Evolutionary conservation across 2,888 invertebrate species (phyloP).

Genomic region (Calephelis perditalis): DNA sequence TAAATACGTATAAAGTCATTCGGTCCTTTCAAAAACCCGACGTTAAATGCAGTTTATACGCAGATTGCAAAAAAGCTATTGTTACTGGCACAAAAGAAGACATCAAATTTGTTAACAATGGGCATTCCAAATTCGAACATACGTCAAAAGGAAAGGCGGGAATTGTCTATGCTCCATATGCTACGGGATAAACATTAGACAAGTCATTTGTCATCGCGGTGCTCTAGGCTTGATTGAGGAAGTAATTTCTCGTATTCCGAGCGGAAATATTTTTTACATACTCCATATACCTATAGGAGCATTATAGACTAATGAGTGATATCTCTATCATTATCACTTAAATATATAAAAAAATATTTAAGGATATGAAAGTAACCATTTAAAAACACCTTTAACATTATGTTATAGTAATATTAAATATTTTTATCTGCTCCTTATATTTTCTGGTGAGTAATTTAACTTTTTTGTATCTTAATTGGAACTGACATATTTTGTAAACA

Average conservation of each 20-base stretch:
- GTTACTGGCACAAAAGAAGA: constrained; percentile 71
- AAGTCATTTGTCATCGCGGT: constrained; percentile 66
- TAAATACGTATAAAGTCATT: constrained; percentile 55
- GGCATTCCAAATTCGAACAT: constrained; percentile 53
- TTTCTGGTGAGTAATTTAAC: too few relatives aligned
- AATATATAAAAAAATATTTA: constrained; percentile 22
- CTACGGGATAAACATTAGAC: constrained; percentile 67
- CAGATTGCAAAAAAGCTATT: constrained; percentile 65
- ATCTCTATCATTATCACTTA: constrained; percentile 48
- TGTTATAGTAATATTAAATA: too few relatives aligned
- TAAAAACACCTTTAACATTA: too few relatives aligned
- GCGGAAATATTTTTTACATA: constrained; percentile 72
- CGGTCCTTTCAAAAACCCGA: constrained; percentile 49
- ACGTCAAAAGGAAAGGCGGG: constrained; percentile 52
- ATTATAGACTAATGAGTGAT: constrained; percentile 53
- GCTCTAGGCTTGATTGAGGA: constrained; percentile 66
- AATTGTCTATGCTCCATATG: constrained; percentile 67
- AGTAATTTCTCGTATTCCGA: constrained; percentile 68
- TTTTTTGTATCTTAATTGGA: too few relatives aligned
- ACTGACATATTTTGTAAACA: too few relatives aligned
- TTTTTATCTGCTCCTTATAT: too few relatives aligned
- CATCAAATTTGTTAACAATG: constrained; percentile 58
- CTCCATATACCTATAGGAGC: constrained; percentile 46
- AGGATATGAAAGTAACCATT: too few relatives aligned
- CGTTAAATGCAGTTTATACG: constrained; percentile 58